phyloP scores from a whole-genome alignment of 2,888 invertebrate genomes.

The Ceriagrion tenellum region DNA sequence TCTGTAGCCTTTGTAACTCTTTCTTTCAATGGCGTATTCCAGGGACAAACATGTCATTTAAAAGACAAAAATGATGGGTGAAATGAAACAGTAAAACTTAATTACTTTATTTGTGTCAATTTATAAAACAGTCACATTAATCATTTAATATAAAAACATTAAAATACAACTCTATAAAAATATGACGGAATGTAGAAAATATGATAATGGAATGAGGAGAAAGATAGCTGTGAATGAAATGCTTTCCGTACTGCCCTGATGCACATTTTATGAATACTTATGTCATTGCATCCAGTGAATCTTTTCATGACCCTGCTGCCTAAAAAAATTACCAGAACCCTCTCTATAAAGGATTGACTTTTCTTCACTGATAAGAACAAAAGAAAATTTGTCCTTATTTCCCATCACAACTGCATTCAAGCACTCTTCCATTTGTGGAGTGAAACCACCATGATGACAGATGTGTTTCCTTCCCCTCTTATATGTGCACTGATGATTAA shows the following conservation, averaged over 20 bases:
- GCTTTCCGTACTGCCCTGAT: background rate
- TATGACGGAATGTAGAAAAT: background rate
- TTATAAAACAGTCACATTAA: constrained; percentile 1
- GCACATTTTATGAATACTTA: background rate
- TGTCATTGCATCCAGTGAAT: no score
- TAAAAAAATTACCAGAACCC: no score
- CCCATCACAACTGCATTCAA: background rate
- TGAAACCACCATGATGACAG: background rate
- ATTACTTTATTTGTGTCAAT: constrained; percentile 19
- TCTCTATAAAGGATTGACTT: no score
- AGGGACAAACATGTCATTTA: no score
- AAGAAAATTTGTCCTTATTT: background rate
- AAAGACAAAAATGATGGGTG: background rate
- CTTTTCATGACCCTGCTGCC: no score
- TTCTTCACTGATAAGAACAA: background rate
- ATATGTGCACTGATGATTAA: constrained; percentile 10
- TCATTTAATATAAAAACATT: background rate
- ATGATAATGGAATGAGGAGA: constrained; percentile 32
- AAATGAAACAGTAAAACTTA: background rate
- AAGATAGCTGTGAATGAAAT: background rate
- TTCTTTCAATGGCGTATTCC: no score
- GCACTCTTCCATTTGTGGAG: background rate
- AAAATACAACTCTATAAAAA: background rate
- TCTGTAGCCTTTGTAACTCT: no score
- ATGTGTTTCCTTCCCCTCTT: background rate